Conservation (phyloP, 2,888 invertebrate genomes). For the Parasteatoda lunata region DNA sequence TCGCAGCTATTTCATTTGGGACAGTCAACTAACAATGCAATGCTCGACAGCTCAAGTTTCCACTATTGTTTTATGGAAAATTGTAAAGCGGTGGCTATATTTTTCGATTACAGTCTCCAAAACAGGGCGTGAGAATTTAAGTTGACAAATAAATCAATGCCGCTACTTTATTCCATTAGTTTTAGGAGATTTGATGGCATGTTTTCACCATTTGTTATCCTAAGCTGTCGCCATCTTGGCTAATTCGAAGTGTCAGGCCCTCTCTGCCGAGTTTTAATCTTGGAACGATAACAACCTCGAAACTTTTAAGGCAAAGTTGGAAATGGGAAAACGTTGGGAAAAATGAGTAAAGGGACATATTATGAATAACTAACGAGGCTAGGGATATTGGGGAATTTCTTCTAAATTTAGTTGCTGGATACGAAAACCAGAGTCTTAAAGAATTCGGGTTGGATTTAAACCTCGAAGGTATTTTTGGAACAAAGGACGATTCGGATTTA, state of each 20-base stretch:
- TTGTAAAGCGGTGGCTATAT: not conserved
- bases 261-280: constrained; percentile 29
- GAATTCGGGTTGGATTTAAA: not conserved
- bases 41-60: too few relatives aligned
- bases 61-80: not conserved
- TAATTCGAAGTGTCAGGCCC: constrained; percentile 34
- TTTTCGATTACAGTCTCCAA: not conserved
- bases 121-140: not conserved
- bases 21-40: too few relatives aligned
- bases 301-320: not conserved
- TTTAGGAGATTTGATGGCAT: constrained; percentile 21
- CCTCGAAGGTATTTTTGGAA: not conserved
- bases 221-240: not conserved
- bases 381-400: constrained; percentile 3
- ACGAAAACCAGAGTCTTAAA: not conserved
- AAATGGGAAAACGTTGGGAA: not conserved
- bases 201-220: constrained; percentile 32
- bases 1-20: too few relatives aligned
- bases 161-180: constrained; percentile 15
- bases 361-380: constrained; percentile 18
- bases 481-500: not conserved
- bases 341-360: not conserved
- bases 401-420: constrained; percentile 4
- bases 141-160: constrained; percentile 16
- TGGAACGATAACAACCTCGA: not conserved